These are phyloP conservation scores for Stegana nigrithorax DNA, from an alignment of 2,888 invertebrate genomes.

Conservation along the genomic window DNA sequence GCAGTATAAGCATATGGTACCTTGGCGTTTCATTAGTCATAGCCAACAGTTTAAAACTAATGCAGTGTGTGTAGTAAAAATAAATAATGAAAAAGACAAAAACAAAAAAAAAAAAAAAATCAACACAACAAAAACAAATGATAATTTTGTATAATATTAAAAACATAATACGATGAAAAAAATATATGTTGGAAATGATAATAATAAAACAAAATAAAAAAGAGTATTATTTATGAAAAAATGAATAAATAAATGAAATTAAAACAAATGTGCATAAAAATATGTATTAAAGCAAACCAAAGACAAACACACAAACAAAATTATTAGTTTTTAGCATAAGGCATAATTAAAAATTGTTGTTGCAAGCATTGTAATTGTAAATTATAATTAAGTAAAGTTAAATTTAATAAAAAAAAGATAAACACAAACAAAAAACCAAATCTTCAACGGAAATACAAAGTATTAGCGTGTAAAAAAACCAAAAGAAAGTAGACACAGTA, in stretches of 20 bases:
- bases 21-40: constrained; percentile 14
- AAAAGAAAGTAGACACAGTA: constrained; percentile 3
- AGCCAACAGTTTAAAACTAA: background rate
- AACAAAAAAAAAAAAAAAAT: background rate
- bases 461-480: constrained; percentile 52
- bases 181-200: background rate
- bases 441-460: constrained; percentile 58
- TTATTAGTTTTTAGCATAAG: background rate
- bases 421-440: constrained; percentile 27
- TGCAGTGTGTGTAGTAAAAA: constrained; percentile 14
- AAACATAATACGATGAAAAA: background rate
- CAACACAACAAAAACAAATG: background rate
- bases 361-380: constrained; percentile 27
- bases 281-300: constrained; percentile 24
- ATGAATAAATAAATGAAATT: background rate
- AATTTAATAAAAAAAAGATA: constrained; percentile 17
- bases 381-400: constrained; percentile 34
- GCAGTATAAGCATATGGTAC: background rate
- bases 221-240: background rate
- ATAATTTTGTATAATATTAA: constrained; percentile 8
- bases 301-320: background rate
- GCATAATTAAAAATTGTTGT: constrained; percentile 57
- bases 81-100: background rate
- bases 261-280: background rate
- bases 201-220: background rate